Evolutionary conservation across 2,113 vertebrate species (phyloP), one percentile per base, ranked within the genome.

Genomic region (Melanostigma gelatinosum): DNA sequence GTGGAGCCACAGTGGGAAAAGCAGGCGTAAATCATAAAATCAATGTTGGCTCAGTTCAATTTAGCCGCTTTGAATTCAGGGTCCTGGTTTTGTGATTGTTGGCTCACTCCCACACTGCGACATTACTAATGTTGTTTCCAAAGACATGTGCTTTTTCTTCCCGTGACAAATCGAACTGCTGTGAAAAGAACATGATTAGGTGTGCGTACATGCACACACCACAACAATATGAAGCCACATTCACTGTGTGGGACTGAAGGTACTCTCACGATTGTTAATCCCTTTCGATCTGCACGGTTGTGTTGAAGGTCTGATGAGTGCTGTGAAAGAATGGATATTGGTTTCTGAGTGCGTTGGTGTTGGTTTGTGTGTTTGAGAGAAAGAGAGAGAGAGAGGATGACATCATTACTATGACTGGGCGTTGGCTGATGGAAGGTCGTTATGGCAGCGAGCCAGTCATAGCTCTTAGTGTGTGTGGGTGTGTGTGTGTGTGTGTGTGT

Each of bases 341-440:
- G 58, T 57, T 38, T 75, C 2, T 52, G 5, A 29, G 70, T 46
- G 20, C 60, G 55, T 76, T 34, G 6, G 55, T 34, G 46, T 24
- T 22, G 34, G 46, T 71, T 46, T 54, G 69, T 72, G 74, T 46
- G 60, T 44, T 32, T 71, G 74, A 44, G 54, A 72, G 20, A 48
- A 40, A 64, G 15, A 60, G 22, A 65, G 68, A n/a, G 36, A 38
- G 52, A 71, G 55, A 73, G 27, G 69, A 88, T 91, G 88, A 89
- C 87, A 89, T 92, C 87, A 91, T 88, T 82, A 89, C 87, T 75
- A 83, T 72, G 77, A 73, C 77, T 85, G 88, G 83, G 80, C 55
- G 76, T 81, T 82, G 88, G 87, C 84, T 75, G 76, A 76, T 80
- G 61, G 80, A 87, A 88, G 85, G 86, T 80, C 68, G 29, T 63